Percentiles rank a stretch among this genome's conserved stretches.
phyloP scores from a whole-genome alignment of 2,797 vertebrate genomes.

The Vireo griseus region DNA sequence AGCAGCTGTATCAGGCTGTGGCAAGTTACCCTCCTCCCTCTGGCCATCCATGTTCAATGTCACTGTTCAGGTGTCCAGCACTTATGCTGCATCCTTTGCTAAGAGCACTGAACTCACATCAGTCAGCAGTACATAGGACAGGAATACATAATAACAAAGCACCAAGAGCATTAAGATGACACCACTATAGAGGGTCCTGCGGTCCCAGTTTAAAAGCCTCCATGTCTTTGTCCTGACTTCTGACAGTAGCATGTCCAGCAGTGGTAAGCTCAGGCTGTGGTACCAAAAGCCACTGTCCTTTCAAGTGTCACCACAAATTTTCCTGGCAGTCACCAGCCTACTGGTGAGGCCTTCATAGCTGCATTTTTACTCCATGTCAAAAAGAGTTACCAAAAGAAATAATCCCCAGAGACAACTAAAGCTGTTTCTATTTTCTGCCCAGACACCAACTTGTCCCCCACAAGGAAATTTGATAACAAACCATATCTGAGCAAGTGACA shows the following conservation, averaged over 20 bases:
- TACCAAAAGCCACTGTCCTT: neutral
- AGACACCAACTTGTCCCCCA: neutral
- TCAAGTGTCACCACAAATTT: neutral
- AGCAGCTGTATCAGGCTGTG: neutral
- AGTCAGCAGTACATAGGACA: neutral
- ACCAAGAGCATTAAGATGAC: neutral
- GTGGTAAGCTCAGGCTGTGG: neutral
- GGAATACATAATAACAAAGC: neutral
- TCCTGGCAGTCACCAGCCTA: neutral
- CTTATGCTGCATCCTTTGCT: neutral
- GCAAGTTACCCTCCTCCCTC: neutral
- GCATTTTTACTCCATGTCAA: neutral
- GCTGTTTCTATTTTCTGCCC: neutral
- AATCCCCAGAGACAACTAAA: neutral
- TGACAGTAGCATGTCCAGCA: neutral
- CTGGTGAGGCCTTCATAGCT: no score
- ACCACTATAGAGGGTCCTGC: neutral
- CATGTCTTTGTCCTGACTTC: neutral
- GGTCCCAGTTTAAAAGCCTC: neutral
- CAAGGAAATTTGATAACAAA: neutral
- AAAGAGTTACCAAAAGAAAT: neutral
- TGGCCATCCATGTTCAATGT: accelerated
- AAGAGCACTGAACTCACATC: neutral
- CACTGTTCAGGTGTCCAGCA: neutral
- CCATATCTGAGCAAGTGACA: neutral